Percentiles rank a stretch among this genome's conserved stretches.
Conservation (phyloP, 1,140 invertebrate species). For the Bombus impatiens region DNA sequence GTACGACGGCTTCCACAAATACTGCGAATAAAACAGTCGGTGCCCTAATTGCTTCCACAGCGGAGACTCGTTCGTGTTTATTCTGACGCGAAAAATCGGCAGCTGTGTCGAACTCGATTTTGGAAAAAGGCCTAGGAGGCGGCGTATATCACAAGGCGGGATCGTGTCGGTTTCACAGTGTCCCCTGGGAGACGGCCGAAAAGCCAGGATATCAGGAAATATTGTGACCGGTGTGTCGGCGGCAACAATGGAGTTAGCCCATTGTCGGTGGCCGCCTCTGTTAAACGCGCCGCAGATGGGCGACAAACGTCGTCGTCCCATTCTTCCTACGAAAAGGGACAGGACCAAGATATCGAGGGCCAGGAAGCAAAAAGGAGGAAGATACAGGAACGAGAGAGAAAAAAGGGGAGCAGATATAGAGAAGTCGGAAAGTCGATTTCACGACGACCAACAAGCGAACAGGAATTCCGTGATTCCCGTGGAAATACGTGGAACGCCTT, state of each 20-base stretch:
- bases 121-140: slow-evolving; percentile 19
- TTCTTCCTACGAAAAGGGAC: slow-evolving; percentile 63
- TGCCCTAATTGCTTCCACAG: background rate
- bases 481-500: background rate
- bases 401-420: slow-evolving; percentile 35
- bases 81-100: slow-evolving; percentile 31
- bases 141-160: slow-evolving; percentile 60
- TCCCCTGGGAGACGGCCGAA: slow-evolving; percentile 51
- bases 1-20: too few relatives aligned
- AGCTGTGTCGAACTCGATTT: slow-evolving; percentile 50
- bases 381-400: background rate
- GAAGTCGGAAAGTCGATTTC: slow-evolving; percentile 58
- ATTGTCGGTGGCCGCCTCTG: slow-evolving; percentile 64
- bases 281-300: slow-evolving; percentile 67
- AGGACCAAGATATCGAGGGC: slow-evolving; percentile 29
- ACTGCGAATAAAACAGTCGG: background rate
- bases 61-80: background rate
- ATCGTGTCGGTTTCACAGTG: slow-evolving; percentile 48
- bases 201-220: slow-evolving; percentile 69
- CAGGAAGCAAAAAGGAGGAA: background rate
- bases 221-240: slow-evolving; percentile 68
- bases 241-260: slow-evolving; percentile 63
- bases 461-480: slow-evolving; percentile 26
- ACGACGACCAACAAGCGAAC: background rate
- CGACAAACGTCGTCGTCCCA: slow-evolving; percentile 61